Evolutionary conservation across 1,140 invertebrate species (phyloP).

Genomic region (Lasaia peninsularis): DNA sequence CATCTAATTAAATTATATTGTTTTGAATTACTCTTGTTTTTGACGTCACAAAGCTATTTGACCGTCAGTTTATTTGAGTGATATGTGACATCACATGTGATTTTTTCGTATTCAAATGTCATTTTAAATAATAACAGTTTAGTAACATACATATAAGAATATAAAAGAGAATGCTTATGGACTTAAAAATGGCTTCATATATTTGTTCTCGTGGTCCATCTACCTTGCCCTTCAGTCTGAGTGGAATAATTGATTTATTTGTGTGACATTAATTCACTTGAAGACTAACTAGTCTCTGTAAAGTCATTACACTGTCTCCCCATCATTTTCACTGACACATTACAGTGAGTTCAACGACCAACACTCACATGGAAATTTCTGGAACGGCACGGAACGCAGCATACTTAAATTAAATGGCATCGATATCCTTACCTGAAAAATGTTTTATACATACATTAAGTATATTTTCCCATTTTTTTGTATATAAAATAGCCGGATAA

Average conservation of each 20-base stretch:
- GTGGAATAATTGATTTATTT: slow-evolving; percentile 60
- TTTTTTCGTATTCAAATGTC: too few species aligned
- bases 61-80: too few species aligned
- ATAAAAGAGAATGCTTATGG: not conserved
- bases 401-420: slow-evolving; percentile 73
- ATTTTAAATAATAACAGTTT: too few species aligned
- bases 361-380: slow-evolving; percentile 16
- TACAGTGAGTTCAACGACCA: not conserved
- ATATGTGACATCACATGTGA: too few species aligned
- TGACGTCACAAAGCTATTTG: too few species aligned
- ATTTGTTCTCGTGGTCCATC: not conserved
- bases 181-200: not conserved
- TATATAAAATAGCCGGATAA: too few species aligned
- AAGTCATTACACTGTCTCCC: slow-evolving; percentile 22
- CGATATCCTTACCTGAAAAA: too few species aligned
- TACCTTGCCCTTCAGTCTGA: not conserved
- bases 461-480: too few species aligned
- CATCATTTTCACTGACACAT: not conserved
- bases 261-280: slow-evolving; percentile 51
- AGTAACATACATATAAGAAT: too few species aligned
- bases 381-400: slow-evolving; percentile 50
- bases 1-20: too few species aligned
- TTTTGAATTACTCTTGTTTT: too few species aligned
- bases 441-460: too few species aligned
- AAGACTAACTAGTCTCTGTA: slow-evolving; percentile 45